Percentiles rank a stretch among this genome's conserved stretches.
Evolutionary conservation across 2,113 vertebrate species (phyloP).

Genomic region (Phyllopteryx taeniolatus): DNA sequence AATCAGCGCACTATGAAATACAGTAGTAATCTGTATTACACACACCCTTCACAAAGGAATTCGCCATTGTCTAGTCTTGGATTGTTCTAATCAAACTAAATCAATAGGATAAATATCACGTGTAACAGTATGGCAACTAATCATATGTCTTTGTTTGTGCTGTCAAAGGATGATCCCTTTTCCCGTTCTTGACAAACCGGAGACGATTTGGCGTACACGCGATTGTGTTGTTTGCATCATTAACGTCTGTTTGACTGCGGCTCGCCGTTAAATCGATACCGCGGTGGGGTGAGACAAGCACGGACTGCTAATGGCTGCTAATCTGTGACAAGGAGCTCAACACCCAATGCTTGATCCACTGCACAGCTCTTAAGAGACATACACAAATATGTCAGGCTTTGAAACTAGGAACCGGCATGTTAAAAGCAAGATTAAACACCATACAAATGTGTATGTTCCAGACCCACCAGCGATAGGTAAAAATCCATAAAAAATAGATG

Average conservation of each 20-base stretch:
- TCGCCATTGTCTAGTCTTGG: constrained; percentile 22
- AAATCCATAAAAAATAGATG: no score
- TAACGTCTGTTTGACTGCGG: constrained; percentile 68
- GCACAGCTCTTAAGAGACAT: not conserved
- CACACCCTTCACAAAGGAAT: constrained; percentile 38
- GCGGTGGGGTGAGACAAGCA: constrained; percentile 63
- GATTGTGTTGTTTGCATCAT: constrained; percentile 54
- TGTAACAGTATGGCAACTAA: constrained; percentile 40
- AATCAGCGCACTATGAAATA: not conserved
- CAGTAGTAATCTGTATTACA: constrained; percentile 5
- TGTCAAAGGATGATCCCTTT: constrained; percentile 48
- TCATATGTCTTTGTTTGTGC: constrained; percentile 30
- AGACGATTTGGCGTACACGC: constrained; percentile 1
- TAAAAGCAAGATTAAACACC: not conserved
- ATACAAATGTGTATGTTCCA: not conserved
- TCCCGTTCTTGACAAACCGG: not conserved
- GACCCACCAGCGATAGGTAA: no score
- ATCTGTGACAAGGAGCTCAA: constrained; percentile 57
- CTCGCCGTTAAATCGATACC: constrained; percentile 62
- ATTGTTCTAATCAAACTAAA: constrained; percentile 63
- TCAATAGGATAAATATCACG: constrained; percentile 64
- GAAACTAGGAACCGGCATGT: not conserved
- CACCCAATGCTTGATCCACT: constrained; percentile 40
- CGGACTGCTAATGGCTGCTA: constrained; percentile 59
- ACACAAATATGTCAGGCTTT: not conserved